Evolutionary conservation across 1,140 invertebrate species (phyloP).

Genomic region (Saccostrea cuccullata): DNA sequence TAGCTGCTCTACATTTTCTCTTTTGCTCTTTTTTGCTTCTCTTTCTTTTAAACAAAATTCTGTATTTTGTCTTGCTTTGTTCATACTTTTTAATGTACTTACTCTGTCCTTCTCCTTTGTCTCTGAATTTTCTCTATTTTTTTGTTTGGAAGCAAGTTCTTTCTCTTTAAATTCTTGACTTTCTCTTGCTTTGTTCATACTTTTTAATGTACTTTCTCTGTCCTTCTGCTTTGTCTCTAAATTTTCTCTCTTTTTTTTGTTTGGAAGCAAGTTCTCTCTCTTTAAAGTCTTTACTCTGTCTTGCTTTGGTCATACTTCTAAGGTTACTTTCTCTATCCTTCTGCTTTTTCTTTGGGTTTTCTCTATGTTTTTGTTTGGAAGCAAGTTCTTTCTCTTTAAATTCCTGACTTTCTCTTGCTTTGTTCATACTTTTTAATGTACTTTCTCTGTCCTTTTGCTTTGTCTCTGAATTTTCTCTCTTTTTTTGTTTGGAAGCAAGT

Average conservation of each 20-base stretch:
- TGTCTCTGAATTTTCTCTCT: not conserved
- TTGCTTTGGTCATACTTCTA: too few relatives aligned
- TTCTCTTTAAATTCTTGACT: conserved; percentile 37
- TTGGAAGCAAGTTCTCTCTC: too few relatives aligned
- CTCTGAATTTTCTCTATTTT: conserved; percentile 21
- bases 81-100: not conserved
- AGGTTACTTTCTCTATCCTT: too few relatives aligned
- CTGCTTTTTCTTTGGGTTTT: too few relatives aligned
- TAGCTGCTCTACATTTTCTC: not conserved
- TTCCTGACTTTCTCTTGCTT: too few relatives aligned
- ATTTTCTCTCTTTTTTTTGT: too few relatives aligned
- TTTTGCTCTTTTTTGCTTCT: conserved; percentile 21
- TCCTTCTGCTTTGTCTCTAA: too few relatives aligned
- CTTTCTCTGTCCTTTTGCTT: conserved; percentile 1
- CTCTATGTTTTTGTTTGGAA: too few relatives aligned
- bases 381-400: too few relatives aligned
- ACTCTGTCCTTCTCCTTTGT: conserved; percentile 29
- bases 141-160: conserved; percentile 33
- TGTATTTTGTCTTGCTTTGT: not conserved
- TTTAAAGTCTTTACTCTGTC: too few relatives aligned
- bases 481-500: not conserved
- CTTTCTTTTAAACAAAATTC: conserved; percentile 15
- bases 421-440: too few relatives aligned
- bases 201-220: not conserved
- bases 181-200: conserved; percentile 19